Evolutionary conservation across 2,888 invertebrate species (phyloP).

Genomic region (Hydroisotoma schaefferi): DNA sequence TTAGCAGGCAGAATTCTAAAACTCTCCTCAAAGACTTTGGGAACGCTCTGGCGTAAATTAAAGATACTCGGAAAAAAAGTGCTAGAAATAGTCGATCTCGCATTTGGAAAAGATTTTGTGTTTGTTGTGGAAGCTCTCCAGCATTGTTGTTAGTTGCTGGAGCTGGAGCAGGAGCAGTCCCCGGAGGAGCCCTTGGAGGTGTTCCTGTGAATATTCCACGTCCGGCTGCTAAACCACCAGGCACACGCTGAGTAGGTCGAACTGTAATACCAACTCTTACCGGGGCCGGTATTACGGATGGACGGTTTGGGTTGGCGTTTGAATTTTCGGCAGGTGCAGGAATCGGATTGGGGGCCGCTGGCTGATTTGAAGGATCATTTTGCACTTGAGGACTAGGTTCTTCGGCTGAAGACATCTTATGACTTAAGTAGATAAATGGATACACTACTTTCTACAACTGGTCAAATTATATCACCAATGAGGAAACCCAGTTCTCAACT

Average conservation of each 20-base stretch:
- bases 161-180: slow-evolving; percentile 16
- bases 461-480: too few relatives aligned
- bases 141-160: slow-evolving; percentile 43
- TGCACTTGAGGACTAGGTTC: too few relatives aligned
- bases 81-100: slow-evolving; percentile 91
- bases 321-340: not conserved
- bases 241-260: slow-evolving; percentile 21
- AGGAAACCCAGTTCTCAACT: too few relatives aligned
- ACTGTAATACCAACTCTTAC: slow-evolving; percentile 25
- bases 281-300: not conserved
- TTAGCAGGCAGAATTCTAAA: slow-evolving; percentile 75
- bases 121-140: slow-evolving; percentile 45
- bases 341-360: not conserved
- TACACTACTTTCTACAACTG: too few relatives aligned
- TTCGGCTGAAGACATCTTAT: not conserved
- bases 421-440: not conserved
- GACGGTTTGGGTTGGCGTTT: not conserved
- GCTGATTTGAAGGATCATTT: too few relatives aligned
- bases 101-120: slow-evolving; percentile 57
- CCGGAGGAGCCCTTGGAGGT: not conserved
- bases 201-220: not conserved
- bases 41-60: slow-evolving; percentile 87
- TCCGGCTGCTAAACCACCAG: slow-evolving; percentile 5
- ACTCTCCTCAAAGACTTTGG: slow-evolving; percentile 76
- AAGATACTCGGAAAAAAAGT: slow-evolving; percentile 84